These are phyloP conservation scores for Oncorhynchus keta DNA, from an alignment of 2,113 vertebrate species.

Conservation along the genomic window DNA sequence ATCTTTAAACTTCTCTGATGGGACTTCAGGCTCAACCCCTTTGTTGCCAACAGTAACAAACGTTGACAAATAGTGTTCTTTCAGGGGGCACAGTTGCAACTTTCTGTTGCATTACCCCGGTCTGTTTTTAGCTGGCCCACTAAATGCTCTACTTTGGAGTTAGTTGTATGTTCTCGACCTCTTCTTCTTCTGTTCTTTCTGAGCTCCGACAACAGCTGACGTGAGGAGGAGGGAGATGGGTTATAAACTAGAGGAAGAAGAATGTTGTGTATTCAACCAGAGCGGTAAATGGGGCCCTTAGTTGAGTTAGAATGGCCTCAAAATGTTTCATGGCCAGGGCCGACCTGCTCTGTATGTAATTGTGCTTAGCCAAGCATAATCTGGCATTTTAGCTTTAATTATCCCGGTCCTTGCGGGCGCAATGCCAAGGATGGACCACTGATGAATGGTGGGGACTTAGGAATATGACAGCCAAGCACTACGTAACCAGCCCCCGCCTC, in stretches of 20 bases:
- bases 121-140: slow-evolving; percentile 37
- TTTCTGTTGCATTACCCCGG: slow-evolving; percentile 4
- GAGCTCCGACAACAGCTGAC: neutral
- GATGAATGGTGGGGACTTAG: slow-evolving; percentile 57
- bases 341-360: slow-evolving; percentile 36
- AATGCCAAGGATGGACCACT: slow-evolving; percentile 38
- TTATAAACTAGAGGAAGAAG: neutral
- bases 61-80: slow-evolving; percentile 12
- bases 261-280: slow-evolving; percentile 31
- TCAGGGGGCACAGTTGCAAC: neutral
- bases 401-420: slow-evolving; percentile 42
- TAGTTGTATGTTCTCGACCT: neutral
- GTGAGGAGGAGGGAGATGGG: neutral
- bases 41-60: neutral
- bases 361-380: slow-evolving; percentile 65
- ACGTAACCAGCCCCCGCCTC: slow-evolving; percentile 10
- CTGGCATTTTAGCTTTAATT: slow-evolving; percentile 65
- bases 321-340: slow-evolving; percentile 44
- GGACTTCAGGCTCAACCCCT: neutral
- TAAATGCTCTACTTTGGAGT: slow-evolving; percentile 49
- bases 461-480: slow-evolving; percentile 36
- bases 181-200: neutral
- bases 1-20: neutral
- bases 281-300: slow-evolving; percentile 51
- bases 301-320: slow-evolving; percentile 49